Conservation (phyloP, 2,888 invertebrate genomes). For the Lepidonotus clava region DNA sequence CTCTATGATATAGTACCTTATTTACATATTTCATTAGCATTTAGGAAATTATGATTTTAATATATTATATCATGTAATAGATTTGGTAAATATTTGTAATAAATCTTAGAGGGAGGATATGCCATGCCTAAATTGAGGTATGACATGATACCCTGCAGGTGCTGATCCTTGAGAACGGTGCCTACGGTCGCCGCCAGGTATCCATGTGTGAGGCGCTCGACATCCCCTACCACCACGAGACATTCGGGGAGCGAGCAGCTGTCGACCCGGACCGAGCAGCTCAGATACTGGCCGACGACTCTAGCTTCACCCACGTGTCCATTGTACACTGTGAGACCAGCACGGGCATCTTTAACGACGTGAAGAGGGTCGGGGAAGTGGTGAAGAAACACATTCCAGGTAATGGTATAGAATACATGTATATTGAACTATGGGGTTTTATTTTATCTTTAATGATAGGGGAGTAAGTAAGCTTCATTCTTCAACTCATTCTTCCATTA, state of each 20-base stretch:
- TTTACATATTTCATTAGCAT: too few relatives aligned
- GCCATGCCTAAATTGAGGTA: too few relatives aligned
- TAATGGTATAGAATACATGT: too few relatives aligned
- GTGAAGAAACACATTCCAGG: slow-evolving; percentile 76
- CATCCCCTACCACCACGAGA: slow-evolving; percentile 74
- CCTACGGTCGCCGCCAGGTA: slow-evolving; percentile 81
- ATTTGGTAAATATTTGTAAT: too few relatives aligned
- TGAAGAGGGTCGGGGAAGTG: slow-evolving; percentile 78
- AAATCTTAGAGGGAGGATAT: neutral
- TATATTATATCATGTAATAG: neutral
- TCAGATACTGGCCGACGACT: slow-evolving; percentile 70
- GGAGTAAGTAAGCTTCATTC: too few relatives aligned
- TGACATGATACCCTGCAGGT: slow-evolving; percentile 78
- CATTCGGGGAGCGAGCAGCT: slow-evolving; percentile 77
- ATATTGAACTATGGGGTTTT: too few relatives aligned
- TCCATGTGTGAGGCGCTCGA: slow-evolving; percentile 79
- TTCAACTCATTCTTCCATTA: too few relatives aligned
- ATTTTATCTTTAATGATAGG: too few relatives aligned
- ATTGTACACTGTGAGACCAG: slow-evolving; percentile 82
- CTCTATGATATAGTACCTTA: too few relatives aligned
- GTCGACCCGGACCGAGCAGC: slow-evolving; percentile 72
- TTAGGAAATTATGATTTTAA: too few relatives aligned
- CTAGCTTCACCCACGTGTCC: slow-evolving; percentile 78
- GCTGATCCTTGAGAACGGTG: slow-evolving; percentile 81
- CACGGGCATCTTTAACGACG: slow-evolving; percentile 81